Conservation (phyloP, 2,888 invertebrate genomes). For the Tipula unca region DNA sequence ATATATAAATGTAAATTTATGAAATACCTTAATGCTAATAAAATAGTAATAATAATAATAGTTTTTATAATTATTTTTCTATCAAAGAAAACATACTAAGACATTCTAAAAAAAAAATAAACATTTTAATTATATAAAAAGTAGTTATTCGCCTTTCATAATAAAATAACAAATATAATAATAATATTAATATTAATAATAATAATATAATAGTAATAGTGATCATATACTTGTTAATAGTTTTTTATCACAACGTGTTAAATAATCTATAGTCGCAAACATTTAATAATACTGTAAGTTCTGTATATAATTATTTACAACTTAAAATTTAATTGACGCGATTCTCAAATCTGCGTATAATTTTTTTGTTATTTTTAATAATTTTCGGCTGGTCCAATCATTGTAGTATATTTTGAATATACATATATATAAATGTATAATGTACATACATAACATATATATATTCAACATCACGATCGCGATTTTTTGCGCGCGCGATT, state of each 20-base stretch:
- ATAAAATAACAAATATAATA: not conserved
- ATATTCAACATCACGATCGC: not conserved
- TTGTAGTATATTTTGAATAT: not conserved
- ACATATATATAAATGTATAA: not conserved
- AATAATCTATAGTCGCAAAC: constrained; percentile 18
- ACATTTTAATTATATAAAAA: not conserved
- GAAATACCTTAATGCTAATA: not conserved
- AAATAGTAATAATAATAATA: not conserved
- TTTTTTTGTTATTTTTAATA: not conserved
- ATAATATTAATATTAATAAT: too few species aligned
- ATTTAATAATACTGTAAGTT: constrained; percentile 1
- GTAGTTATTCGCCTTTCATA: not conserved
- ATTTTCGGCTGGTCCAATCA: not conserved
- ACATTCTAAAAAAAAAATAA: not conserved
- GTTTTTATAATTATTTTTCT: not conserved
- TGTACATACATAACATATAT: not conserved
- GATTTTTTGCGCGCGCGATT: not conserved
- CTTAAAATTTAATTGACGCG: not conserved
- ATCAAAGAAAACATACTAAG: not conserved
- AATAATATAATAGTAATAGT: not conserved
- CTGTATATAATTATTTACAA: not conserved
- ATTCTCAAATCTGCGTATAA: not conserved
- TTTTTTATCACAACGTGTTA: constrained; percentile 14
- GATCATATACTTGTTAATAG: constrained; percentile 8
- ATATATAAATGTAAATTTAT: not conserved